Conservation (phyloP, 2,113 vertebrate species). For the Tupaia chinensis region DNA sequence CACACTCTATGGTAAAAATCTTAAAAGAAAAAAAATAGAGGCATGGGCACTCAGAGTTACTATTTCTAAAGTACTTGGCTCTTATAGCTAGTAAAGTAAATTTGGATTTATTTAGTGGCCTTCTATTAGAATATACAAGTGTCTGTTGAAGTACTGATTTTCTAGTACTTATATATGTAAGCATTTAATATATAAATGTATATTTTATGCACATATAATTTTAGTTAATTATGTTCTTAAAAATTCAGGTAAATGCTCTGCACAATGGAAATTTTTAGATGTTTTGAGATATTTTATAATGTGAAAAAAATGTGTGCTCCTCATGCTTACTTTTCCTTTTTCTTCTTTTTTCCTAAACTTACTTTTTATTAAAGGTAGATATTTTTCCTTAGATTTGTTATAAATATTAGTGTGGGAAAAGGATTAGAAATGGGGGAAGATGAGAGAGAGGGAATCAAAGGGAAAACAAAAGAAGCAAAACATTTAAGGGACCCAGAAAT, state of each 20-base stretch:
- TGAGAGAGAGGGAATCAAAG: no score
- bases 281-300: neutral
- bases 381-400: neutral
- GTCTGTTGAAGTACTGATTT: conserved; percentile 67
- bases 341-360: neutral
- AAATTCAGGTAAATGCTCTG: neutral
- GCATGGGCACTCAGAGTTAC: conserved; percentile 39
- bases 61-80: conserved; percentile 62
- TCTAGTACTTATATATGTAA: conserved; percentile 41
- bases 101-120: conserved; percentile 73
- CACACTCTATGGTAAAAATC: no score
- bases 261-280: neutral
- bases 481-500: no score
- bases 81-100: conserved; percentile 68
- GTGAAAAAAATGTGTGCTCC: neutral
- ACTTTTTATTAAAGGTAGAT: neutral
- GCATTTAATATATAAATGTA: neutral
- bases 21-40: conserved; percentile 7
- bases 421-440: no score
- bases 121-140: conserved; percentile 42
- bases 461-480: no score
- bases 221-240: conserved; percentile 35
- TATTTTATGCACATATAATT: neutral
- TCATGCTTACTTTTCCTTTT: neutral
- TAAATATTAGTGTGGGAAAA: no score